Conservation (phyloP, 1,140 invertebrate genomes). For the Armadillidium nasatum region DNA sequence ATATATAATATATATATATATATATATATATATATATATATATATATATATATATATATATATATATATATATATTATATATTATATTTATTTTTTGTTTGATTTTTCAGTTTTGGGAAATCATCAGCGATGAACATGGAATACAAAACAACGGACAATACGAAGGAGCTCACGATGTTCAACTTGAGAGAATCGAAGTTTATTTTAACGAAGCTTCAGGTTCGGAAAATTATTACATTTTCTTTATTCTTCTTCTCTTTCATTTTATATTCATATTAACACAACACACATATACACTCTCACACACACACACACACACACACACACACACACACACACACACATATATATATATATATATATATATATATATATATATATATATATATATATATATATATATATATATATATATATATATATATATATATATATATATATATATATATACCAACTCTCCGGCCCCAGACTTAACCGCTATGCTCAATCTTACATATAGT, state of each 20-base stretch:
- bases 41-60: conserved; percentile 11
- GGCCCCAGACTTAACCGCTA: too few species aligned
- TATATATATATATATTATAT: neutral
- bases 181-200: conserved; percentile 27
- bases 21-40: conserved; percentile 11
- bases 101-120: conserved; percentile 81
- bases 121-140: conserved; percentile 86
- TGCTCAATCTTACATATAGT: too few species aligned
- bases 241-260: too few species aligned
- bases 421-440: too few species aligned
- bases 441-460: too few species aligned
- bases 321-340: too few species aligned
- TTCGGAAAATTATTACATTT: too few species aligned
- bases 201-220: conserved; percentile 30
- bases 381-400: too few species aligned
- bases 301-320: neutral
- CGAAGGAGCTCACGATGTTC: conserved; percentile 61
- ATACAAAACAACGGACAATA: conserved; percentile 79
- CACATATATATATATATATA: too few species aligned
- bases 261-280: neutral
- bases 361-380: too few species aligned
- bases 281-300: too few species aligned
- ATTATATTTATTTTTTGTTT: conserved; percentile 1
- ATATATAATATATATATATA: neutral
- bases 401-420: too few species aligned